These are phyloP conservation scores for Tenebrosternarchus preto DNA, from an alignment of 2,113 vertebrate species.

Conservation along the genomic window DNA sequence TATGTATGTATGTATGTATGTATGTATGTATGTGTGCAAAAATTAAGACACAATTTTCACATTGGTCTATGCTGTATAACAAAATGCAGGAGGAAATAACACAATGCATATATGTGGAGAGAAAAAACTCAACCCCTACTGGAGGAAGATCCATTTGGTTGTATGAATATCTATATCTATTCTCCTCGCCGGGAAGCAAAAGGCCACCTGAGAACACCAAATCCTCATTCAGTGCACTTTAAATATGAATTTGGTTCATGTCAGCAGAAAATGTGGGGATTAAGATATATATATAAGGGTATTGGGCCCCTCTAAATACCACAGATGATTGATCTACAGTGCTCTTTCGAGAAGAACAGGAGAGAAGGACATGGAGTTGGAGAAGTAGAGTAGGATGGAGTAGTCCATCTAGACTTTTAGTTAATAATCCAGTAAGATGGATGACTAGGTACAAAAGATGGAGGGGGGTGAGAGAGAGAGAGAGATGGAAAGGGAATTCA, in stretches of 20 bases:
- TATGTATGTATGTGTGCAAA: too few species aligned
- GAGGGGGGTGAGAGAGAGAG: background rate
- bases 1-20: too few species aligned
- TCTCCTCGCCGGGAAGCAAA: slow-evolving; percentile 3
- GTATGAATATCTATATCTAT: slow-evolving; percentile 1
- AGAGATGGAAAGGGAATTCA: slow-evolving; percentile 32
- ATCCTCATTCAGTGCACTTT: slow-evolving; percentile 46
- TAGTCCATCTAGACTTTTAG: slow-evolving; percentile 66
- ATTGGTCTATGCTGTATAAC: background rate
- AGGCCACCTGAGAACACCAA: slow-evolving; percentile 36
- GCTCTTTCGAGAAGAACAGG: slow-evolving; percentile 32
- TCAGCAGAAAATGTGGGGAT: slow-evolving; percentile 44
- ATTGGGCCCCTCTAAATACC: slow-evolving; percentile 37
- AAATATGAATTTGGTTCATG: slow-evolving; percentile 36
- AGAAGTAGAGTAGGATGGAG: background rate
- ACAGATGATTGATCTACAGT: slow-evolving; percentile 43
- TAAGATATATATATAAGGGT: slow-evolving; percentile 39
- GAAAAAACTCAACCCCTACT: background rate
- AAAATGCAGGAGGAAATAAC: too few species aligned
- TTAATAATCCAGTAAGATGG: slow-evolving; percentile 70
- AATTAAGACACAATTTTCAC: background rate
- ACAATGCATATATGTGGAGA: background rate
- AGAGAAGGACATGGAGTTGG: background rate
- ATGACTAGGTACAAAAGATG: slow-evolving; percentile 67
- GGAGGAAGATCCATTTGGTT: slow-evolving; percentile 6